Evolutionary conservation across 2,797 vertebrate species (phyloP).

Genomic region (Streptopelia turtur): DNA sequence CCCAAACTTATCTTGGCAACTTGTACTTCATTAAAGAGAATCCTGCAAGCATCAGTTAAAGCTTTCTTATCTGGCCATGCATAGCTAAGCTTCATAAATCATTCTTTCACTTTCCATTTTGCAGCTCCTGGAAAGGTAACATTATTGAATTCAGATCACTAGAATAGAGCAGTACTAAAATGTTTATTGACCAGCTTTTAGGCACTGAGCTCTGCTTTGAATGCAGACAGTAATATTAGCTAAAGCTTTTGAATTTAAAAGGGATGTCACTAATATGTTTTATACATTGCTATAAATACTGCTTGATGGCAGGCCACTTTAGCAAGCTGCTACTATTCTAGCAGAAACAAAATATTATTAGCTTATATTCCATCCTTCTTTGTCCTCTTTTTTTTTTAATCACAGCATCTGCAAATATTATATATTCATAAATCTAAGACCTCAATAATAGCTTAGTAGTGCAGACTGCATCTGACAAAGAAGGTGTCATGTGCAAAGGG

Average conservation of each 20-base stretch:
- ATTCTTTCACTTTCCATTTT: conserved; percentile 82
- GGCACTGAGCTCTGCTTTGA: conserved; percentile 64
- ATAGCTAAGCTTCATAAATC: conserved; percentile 83
- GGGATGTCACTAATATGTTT: conserved; percentile 62
- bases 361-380: background rate
- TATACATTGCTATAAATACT: conserved; percentile 68
- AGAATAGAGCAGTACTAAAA: conserved; percentile 77
- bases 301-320: conserved; percentile 32
- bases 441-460: background rate
- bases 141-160: conserved; percentile 82
- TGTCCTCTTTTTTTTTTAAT: background rate
- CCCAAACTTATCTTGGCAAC: conserved; percentile 84
- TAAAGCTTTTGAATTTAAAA: conserved; percentile 73
- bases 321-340: conserved; percentile 48
- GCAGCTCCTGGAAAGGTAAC: conserved; percentile 77
- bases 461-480: background rate
- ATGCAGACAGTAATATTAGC: conserved; percentile 71
- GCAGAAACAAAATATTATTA: conserved; percentile 53
- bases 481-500: background rate
- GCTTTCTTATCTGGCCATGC: conserved; percentile 80
- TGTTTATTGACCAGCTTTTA: conserved; percentile 81
- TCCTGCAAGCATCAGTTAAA: conserved; percentile 81
- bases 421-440: conserved; percentile 1
- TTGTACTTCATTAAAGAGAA: conserved; percentile 84
- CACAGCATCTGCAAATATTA: background rate